Base-by-base conservation (phyloP, 2,797 vertebrate species). In the Falco biarmicus region DNA sequence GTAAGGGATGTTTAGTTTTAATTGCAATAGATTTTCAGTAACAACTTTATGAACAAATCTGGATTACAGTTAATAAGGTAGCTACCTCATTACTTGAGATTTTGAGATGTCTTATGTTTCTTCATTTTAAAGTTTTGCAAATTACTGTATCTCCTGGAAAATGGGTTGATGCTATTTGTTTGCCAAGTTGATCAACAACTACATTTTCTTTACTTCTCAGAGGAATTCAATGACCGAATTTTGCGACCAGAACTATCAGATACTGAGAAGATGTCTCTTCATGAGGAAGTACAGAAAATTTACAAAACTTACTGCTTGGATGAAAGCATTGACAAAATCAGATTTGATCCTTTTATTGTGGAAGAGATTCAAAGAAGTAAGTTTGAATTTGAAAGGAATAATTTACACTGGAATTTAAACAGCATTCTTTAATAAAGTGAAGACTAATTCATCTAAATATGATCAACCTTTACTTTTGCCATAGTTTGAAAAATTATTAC, bases 171-270 rank as follows among this genome's bases (percentile, higher is more conserved):
- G 4, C 41, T 73, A 0, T 18, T 90, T 74, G 15, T 60, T 73
- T n/a, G 31, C 48, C 29, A 87, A 16, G 48, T 64, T 83, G 45
- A 57, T 81, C 25, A 50, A 45, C 28, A 77, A 90, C 10, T 78
- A 15, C 7, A 9, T 93, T 84, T 93, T 50, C 16, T 97, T 89
- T 54, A 28, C 78, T 89, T 95, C 13, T 65, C 98, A 99, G 99
- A 99, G 98, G 99, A 99, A 97, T 99, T 99, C 87, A 99, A 99
- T 89, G 98, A 99, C 91, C 98, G 98, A 97, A 99, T 99, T 98
- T 98, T 99, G 93, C 97, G 98, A 64, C 99, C 99, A 7, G 99
- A 99, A 54, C 98, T 99, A 79, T 98, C 98, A 19, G 98, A 99
- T 92, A 34, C 94, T 6, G 99, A 99, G 97, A 99, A 99, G 98